A percentile compares a stretch with the other conserved stretches of the same genome.
Evolutionary conservation across 2,888 invertebrate genomes (phyloP).

Genomic region (Herminia tarsipennalis): DNA sequence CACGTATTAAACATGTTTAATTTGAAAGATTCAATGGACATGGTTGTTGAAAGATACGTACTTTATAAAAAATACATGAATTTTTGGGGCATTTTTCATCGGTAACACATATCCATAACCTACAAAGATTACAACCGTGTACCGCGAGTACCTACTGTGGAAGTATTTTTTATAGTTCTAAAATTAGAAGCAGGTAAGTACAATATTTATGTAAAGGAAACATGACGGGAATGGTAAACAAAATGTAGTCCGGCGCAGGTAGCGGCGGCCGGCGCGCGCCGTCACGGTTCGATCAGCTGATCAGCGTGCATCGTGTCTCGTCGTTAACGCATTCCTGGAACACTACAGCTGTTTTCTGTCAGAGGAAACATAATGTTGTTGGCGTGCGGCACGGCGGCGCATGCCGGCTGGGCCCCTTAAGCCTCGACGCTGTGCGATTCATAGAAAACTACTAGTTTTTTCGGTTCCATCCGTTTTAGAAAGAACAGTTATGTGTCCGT

Average conservation of each 20-base stretch:
- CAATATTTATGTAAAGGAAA: conserved; percentile 1
- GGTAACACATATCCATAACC: too few species aligned
- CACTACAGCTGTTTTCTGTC: conserved; percentile 16
- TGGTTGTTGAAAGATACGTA: too few species aligned
- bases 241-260: not conserved
- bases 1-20: too few species aligned
- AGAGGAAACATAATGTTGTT: conserved; percentile 11
- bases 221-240: not conserved
- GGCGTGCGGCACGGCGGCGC: not conserved
- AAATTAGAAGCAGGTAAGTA: not conserved
- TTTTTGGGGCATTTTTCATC: too few species aligned
- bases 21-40: too few species aligned
- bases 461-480: not conserved
- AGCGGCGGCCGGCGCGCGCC: too few species aligned
- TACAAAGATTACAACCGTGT: too few species aligned
- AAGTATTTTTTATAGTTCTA: not conserved
- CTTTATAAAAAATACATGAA: too few species aligned
- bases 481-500: not conserved
- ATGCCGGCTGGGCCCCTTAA: not conserved
- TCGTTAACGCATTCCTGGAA: conserved; percentile 8
- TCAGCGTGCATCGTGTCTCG: not conserved
- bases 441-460: conserved; percentile 2
- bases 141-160: too few species aligned
- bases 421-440: not conserved
- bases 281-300: conserved; percentile 1